Conservation (phyloP, 1,140 invertebrate genomes). For the Neodiprion virginianus region DNA sequence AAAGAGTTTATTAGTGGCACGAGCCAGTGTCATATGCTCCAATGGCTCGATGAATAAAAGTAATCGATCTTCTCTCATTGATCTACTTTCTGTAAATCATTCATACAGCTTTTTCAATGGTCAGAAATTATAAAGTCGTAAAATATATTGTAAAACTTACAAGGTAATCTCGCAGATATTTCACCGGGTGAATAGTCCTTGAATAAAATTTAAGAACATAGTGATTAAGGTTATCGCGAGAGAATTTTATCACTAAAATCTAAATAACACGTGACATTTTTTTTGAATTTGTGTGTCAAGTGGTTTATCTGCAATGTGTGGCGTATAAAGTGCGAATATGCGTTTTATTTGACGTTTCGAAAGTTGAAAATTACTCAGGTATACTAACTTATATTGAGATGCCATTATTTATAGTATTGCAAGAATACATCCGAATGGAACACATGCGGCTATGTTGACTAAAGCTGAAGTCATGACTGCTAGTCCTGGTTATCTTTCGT, state of each 20-base stretch:
- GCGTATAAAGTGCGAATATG: neutral
- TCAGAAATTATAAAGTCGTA: too few relatives aligned
- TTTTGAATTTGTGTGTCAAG: neutral
- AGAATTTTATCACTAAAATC: neutral
- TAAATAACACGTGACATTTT: neutral
- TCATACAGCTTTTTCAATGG: neutral
- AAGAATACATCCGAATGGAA: neutral
- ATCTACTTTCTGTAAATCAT: slow-evolving; percentile 17
- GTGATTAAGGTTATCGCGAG: neutral
- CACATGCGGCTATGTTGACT: neutral
- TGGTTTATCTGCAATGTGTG: too few relatives aligned
- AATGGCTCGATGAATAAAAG: neutral
- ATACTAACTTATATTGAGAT: slow-evolving; percentile 35
- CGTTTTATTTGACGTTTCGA: neutral
- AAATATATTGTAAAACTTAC: slow-evolving; percentile 42
- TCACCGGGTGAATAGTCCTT: slow-evolving; percentile 69
- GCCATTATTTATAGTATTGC: slow-evolving; percentile 26
- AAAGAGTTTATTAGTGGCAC: neutral
- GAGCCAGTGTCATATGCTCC: too few relatives aligned
- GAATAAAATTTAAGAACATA: slow-evolving; percentile 38
- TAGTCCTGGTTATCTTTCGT: neutral
- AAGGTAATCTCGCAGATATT: slow-evolving; percentile 69
- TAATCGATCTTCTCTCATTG: slow-evolving; percentile 8
- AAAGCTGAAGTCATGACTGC: neutral
- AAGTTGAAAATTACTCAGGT: neutral